Evolutionary conservation across 1,140 invertebrate genomes (phyloP), one percentile per base, ranked within the genome.

Genomic region (Papilio glaucus): DNA sequence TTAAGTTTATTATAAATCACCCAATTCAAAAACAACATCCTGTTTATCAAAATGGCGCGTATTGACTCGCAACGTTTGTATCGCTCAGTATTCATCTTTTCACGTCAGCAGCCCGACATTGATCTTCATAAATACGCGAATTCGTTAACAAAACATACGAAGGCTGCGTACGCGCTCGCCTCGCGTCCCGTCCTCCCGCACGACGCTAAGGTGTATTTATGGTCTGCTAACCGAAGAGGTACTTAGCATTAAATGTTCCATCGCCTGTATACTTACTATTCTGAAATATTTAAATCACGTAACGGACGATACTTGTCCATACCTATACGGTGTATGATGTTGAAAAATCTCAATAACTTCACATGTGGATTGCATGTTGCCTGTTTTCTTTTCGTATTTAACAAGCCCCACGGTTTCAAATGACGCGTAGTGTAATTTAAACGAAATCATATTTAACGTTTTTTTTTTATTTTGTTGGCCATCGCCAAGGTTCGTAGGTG

Each of bases 131-230:
- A 74, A 77, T 65, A 76, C 76, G 78, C 77, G 72, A 80, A 76
- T 84, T 73, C 72, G 69, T 82, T 78, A 80, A 81, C 79, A 80
- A 82, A 81, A 79, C 77, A 79, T 71, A 76, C 71, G 71, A 72
- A 69, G 57, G 73, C 76, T 65, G 65, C 70, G 74, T 76, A 78
- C 74, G 77, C 77, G 76, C 57, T 65, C n/a, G 68, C 62, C 79
- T 82, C 79, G 78, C 78, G 77, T 84, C 78, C 72, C 72, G 26
- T 73, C 71, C 71, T 75, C 67, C 53, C 42, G 62, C 76, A 74
- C 73, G 83, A 83, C 82, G 69, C 72, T 82, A 86, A 88, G 74
- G 67, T 67, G 73, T 85, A 85, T 83, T 85, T 85, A 84, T 83
- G 80, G 76, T 74, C 75, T 75, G 70, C 73, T 72, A 77, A 77